These are phyloP conservation scores for Phainopepla nitens DNA, from an alignment of 2,113 vertebrate genomes.

Conservation along the genomic window DNA sequence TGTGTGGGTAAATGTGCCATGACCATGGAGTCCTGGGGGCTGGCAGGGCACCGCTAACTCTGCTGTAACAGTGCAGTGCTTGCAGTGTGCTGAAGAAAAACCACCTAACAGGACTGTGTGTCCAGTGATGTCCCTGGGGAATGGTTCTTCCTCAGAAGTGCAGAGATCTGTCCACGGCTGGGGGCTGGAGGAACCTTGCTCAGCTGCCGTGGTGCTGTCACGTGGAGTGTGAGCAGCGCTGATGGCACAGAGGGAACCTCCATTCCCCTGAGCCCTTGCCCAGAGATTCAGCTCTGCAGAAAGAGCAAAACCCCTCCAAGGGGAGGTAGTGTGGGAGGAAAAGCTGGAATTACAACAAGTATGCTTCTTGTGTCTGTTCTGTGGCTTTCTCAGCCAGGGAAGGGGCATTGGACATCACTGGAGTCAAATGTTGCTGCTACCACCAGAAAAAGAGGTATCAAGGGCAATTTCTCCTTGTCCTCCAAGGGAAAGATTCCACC, in stretches of 20 bases:
- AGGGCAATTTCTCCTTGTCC: neutral
- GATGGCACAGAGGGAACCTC: neutral
- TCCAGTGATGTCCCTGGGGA: neutral
- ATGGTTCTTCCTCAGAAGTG: neutral
- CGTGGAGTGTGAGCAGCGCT: accelerated
- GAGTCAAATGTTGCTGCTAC: neutral
- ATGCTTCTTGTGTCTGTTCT: neutral
- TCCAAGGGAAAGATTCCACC: neutral
- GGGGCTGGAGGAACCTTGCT: neutral
- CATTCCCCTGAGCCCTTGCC: neutral
- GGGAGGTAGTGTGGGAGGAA: neutral
- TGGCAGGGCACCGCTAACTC: neutral
- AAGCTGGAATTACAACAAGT: neutral
- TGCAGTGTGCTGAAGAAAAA: neutral
- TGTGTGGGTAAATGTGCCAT: neutral
- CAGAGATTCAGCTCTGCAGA: neutral
- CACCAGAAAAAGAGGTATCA: neutral
- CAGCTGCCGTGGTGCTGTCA: neutral
- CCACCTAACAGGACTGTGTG: accelerated
- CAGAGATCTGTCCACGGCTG: accelerated
- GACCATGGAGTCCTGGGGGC: accelerated
- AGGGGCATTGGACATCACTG: accelerated
- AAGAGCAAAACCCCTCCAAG: neutral
- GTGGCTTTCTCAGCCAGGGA: neutral
- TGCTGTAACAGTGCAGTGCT: neutral